These are phyloP conservation scores for Passerculus sandwichensis DNA, from an alignment of 2,797 vertebrate species.

Conservation along the genomic window DNA sequence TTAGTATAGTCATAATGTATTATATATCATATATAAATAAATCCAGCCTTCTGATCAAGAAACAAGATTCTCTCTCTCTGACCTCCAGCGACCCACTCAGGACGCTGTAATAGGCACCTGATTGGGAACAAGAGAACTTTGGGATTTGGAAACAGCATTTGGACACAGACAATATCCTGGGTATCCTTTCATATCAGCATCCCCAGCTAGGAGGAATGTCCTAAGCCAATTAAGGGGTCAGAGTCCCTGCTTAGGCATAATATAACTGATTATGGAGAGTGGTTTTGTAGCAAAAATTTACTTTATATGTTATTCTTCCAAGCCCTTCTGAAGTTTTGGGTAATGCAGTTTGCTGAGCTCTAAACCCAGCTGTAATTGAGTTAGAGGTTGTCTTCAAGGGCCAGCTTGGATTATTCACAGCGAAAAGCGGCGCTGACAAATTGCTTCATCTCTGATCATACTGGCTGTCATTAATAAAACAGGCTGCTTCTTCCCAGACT, in stretches of 20 bases:
- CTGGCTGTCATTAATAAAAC: constrained; percentile 17
- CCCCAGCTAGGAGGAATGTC: not conserved
- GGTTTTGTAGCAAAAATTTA: not conserved
- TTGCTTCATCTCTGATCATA: constrained; percentile 5
- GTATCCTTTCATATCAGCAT: not conserved
- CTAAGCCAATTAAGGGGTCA: not conserved
- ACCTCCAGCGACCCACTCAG: too few relatives aligned
- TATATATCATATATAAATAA: too few relatives aligned
- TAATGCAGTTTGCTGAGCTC: constrained; percentile 52
- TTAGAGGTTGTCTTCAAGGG: constrained; percentile 44
- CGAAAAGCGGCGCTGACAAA: not conserved
- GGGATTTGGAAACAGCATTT: not conserved
- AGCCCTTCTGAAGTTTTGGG: not conserved
- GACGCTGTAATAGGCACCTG: not conserved
- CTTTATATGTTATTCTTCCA: not conserved
- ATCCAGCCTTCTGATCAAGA: too few relatives aligned
- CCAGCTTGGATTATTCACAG: constrained; percentile 32
- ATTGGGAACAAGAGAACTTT: not conserved
- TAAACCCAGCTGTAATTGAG: constrained; percentile 35
- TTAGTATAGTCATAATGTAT: too few relatives aligned
- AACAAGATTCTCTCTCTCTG: too few relatives aligned
- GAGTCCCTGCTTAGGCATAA: not conserved
- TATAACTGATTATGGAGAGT: not conserved
- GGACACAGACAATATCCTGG: not conserved
- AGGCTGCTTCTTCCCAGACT: not conserved